phyloP scores from a whole-genome alignment of 2,888 invertebrate genomes.

The Ophion ellenae region DNA sequence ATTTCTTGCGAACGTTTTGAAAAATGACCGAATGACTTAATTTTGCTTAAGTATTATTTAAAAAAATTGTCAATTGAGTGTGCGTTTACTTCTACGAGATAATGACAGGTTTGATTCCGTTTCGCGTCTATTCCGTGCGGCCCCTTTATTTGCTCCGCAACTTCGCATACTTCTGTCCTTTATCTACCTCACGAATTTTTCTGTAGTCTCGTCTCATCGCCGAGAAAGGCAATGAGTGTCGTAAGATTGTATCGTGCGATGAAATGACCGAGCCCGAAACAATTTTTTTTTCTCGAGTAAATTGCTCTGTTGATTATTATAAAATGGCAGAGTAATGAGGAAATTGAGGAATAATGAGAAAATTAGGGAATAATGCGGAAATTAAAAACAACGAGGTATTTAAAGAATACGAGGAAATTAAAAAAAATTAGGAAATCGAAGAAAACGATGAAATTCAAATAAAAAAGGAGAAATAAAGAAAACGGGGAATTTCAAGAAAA shows the following conservation, averaged over 20 bases:
- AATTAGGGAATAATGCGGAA: too few species aligned
- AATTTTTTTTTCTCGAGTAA: too few species aligned
- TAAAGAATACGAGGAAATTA: too few species aligned
- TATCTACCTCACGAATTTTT: slow-evolving; percentile 16
- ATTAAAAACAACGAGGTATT: too few species aligned
- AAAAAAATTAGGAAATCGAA: too few species aligned
- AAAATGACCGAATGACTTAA: neutral
- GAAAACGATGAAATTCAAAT: too few species aligned
- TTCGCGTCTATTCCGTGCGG: slow-evolving; percentile 60
- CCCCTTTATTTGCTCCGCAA: slow-evolving; percentile 36
- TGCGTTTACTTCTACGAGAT: slow-evolving; percentile 52
- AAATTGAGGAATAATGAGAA: too few species aligned
- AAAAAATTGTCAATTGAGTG: slow-evolving; percentile 22
- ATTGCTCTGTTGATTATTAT: too few species aligned
- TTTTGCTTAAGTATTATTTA: neutral
- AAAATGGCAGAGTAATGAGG: too few species aligned
- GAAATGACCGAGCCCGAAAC: too few species aligned
- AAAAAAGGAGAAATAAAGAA: too few species aligned
- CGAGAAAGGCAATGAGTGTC: slow-evolving; percentile 29
- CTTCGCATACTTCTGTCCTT: slow-evolving; percentile 16
- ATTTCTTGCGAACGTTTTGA: neutral
- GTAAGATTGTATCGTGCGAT: slow-evolving; percentile 32
- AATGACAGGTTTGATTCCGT: slow-evolving; percentile 54
- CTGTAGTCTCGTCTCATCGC: neutral
- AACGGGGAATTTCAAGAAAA: too few species aligned